Evolutionary conservation across 2,888 invertebrate genomes (phyloP).

Genomic region (Lasioglossum zephyrum): DNA sequence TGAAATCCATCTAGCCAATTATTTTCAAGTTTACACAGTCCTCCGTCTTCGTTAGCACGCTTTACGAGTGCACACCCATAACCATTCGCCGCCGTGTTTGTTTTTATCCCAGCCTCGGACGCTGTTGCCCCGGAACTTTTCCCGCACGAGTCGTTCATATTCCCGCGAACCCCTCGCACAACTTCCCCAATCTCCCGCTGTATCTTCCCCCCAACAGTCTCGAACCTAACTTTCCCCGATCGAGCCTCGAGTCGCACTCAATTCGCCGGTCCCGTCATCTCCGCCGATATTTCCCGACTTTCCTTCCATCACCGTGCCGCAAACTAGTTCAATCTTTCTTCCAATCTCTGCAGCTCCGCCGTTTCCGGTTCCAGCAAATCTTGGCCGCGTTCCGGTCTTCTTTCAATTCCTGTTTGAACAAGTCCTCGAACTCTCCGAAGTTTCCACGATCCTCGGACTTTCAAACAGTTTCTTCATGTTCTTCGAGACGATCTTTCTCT

Average conservation of each 20-base stretch:
- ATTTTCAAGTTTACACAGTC: background rate
- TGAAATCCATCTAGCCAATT: background rate
- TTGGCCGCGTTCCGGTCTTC: background rate
- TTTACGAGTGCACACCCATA: background rate
- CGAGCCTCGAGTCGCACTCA: background rate
- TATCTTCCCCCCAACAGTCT: background rate
- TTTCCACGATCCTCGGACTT: background rate
- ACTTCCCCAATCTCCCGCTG: background rate
- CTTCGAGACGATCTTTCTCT: background rate
- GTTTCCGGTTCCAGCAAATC: background rate
- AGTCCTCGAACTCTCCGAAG: background rate
- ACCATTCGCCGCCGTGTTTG: background rate
- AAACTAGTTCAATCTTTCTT: background rate
- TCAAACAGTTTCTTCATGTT: background rate
- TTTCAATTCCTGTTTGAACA: background rate
- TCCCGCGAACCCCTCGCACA: background rate
- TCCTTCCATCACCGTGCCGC: background rate
- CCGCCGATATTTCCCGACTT: background rate
- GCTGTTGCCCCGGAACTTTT: background rate
- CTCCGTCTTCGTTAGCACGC: background rate
- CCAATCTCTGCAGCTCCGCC: background rate
- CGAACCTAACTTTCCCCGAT: background rate
- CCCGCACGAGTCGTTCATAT: background rate
- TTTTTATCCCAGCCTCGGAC: background rate
- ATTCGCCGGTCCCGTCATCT: background rate